Base-by-base conservation (phyloP, 2,888 invertebrate genomes). In the Drosophila paramelanica region DNA sequence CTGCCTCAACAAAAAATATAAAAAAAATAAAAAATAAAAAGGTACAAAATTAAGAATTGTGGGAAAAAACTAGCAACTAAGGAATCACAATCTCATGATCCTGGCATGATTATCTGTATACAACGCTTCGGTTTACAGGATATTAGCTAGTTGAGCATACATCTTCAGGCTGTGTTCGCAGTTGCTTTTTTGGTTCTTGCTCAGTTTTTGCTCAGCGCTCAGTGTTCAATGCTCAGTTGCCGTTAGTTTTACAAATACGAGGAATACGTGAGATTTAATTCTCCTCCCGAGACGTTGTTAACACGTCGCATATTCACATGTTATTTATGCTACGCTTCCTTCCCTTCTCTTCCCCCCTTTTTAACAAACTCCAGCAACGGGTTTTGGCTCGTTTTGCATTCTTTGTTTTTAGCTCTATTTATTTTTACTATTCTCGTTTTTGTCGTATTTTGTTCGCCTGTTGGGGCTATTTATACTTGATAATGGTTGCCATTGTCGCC, bases 271-370 rank as follows among this genome's bases (percentile, higher is more conserved):
- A 61, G 66, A 69, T 77, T 60, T 31, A 39, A 41, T 62, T 49
- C 38, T 65, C 45, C 53, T 62, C 66, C 59, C 46, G 46, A 77
- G 73, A 65, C 81, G 70, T 79, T 87, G 85, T 87, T 87, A 87
- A 87, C 83, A 84, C 81, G 79, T 84, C 79, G 78, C 84, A 80
- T 83, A 68, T 77, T 70, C 61, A 61, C 73, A 62, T 71, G 73
- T 78, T 87, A 81, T 73, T 87, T 78, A 81, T 73, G 81, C 65
- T 55, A 46, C 45, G 2, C 36, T 13, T 13, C 11, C 36, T 36
- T 36, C 13, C 13, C 13, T 3, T 11, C 27, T 7, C 27, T 27
- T 1, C 27, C 27, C 27, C 7, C 17, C 17, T 17, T 17, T 17
- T 17, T 17, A 17, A 17, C 17, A 17, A 1, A 17, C 17, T 17